Evolutionary conservation across 2,888 invertebrate genomes (phyloP), one percentile per base, ranked within the genome.

Genomic region (Eristalinus aeneus): DNA sequence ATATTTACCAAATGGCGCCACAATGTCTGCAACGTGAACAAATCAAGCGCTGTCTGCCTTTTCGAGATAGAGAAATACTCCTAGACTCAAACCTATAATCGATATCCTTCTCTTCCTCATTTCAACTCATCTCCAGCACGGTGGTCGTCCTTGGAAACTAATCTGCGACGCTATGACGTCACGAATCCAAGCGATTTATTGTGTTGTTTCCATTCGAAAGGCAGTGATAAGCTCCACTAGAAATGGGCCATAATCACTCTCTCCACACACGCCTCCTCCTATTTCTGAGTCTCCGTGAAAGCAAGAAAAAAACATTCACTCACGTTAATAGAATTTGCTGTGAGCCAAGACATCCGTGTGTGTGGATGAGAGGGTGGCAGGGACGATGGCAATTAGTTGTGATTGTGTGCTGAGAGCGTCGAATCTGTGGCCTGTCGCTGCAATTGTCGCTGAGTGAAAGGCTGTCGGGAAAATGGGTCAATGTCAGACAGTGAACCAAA

Each of bases 1-100:
- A 73, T 73, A 67, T 79, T 79, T 79, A 67, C 61, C 67, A 79
- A 79, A 73, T 67, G 79, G 60, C 53, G 46, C 79, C 72, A n/a
- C 60, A 67, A 36, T 72, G 79, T 79, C 79, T 79, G 60, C 36
- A 60, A 73, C 79, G 72, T 79, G 72, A 79, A 58, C 67, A 73
- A 79, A 72, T 72, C 78, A 72, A 67, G 79, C 46, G 58, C 53
- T 58, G 34, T 22, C 71, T 46, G 27, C 58, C 64, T 27, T 23
- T 46, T 39, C 46, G 46, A 1, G 31, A n/a, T 1, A 8, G 39
- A 20, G 20, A 39, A 11, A 71, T 54, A 61, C 27, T 27, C 27
- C 2, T 27, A 27, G 36, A 60, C n/a, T 23, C 23, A 36, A 68
- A 46, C 54, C 65, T 79, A 60, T 23, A 79, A 79, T 79, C 79